A percentile compares a stretch with the other conserved stretches of the same genome.
Evolutionary conservation across 2,888 invertebrate genomes (phyloP).

Genomic region (Norana najaformis): DNA sequence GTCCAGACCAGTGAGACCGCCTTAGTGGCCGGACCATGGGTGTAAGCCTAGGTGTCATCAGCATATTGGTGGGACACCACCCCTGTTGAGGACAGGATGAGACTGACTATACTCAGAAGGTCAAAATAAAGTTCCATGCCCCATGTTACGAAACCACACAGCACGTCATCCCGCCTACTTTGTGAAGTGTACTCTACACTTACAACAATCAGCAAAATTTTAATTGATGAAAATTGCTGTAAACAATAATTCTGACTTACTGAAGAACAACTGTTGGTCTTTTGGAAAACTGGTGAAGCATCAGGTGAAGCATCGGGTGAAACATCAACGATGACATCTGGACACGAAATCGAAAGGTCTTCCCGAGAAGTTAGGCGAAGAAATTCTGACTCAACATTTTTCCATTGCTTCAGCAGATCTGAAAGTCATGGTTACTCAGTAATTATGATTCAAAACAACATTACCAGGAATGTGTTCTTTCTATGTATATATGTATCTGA

Average conservation of each 20-base stretch:
- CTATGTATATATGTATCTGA: not conserved
- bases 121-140: no score
- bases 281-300: not conserved
- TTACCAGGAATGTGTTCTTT: not conserved
- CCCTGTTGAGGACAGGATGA: no score
- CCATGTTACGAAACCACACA: no score
- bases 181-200: not conserved
- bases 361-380: not conserved
- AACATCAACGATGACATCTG: conserved; percentile 20
- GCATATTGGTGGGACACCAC: no score
- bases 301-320: not conserved
- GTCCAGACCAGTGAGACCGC: no score
- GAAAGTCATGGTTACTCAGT: not conserved
- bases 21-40: no score
- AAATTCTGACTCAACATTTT: not conserved
- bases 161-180: no score
- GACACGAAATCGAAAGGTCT: not conserved
- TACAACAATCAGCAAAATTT: not conserved
- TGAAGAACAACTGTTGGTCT: not conserved
- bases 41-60: no score
- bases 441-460: not conserved
- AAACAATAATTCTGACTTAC: not conserved
- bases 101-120: no score
- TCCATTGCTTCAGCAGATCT: not conserved
- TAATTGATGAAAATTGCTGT: not conserved